Conservation (phyloP, 2,797 vertebrate species). For the Vespertilio murinus region DNA sequence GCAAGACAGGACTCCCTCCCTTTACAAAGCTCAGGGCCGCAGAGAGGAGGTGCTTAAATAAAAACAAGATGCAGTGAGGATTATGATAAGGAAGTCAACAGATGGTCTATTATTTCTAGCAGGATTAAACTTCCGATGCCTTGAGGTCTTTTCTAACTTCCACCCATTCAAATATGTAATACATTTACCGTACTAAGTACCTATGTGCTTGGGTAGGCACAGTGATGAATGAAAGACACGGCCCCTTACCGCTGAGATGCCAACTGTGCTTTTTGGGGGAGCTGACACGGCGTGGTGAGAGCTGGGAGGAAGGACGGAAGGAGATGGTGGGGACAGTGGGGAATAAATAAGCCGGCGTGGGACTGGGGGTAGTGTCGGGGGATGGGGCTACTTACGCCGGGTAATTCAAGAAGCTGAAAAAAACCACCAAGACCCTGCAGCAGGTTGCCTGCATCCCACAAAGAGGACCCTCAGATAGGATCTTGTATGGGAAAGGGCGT, state of each 20-base stretch:
- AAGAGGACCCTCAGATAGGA: background rate
- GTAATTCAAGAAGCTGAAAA: background rate
- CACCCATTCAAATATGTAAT: background rate
- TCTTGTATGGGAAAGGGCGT: background rate
- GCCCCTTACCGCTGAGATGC: background rate
- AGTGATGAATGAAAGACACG: background rate
- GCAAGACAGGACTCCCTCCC: background rate
- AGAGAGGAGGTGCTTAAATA: background rate
- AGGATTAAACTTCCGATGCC: background rate
- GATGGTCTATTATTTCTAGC: background rate
- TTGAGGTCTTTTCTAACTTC: background rate
- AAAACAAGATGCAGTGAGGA: background rate
- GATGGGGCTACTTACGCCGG: background rate
- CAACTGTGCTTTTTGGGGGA: background rate
- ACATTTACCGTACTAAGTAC: background rate
- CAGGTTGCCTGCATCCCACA: background rate
- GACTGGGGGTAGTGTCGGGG: background rate
- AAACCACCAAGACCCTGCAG: background rate
- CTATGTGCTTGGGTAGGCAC: background rate
- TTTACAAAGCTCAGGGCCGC: background rate
- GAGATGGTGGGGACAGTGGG: background rate
- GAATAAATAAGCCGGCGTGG: background rate
- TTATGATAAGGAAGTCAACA: background rate
- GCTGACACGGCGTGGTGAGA: background rate
- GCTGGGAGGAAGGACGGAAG: background rate